Base-by-base conservation (phyloP, 30 jellyfish, hydroid and myxozoan species). In the Cassiopea xamachana region DNA sequence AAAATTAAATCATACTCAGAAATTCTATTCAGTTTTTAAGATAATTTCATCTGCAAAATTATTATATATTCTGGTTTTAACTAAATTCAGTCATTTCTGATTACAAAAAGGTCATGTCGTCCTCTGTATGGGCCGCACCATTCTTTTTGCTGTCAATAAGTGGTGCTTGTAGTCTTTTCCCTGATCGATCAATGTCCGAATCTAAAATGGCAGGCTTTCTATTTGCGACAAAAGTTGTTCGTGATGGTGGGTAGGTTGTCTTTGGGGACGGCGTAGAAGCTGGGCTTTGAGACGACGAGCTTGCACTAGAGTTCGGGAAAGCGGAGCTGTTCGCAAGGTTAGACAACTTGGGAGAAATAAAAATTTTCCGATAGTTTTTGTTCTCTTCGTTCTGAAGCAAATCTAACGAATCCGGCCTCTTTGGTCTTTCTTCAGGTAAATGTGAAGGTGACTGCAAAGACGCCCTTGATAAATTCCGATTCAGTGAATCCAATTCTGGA, bases 251-350 rank as follows among this genome's bases (percentile, higher is more conserved):
- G 7, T 75, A 77, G 60, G 13, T 87, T 12, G 94, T 87, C 86
- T 93, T 94, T 27, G 98, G 99, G 14, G 99, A 92, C 45, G 99
- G 99, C 73, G 99, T 95, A 16, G 99, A 95, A 1, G 98, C 98
- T 48, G 98, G 98, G 81, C 99, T 95, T 78, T 95, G 98, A 48
- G 99, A 92, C 55, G 99, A 95, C 13, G 99, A 95, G 72, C 97
- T 87, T 2, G 98, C 88, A 69, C 89, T 86, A 19, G 99, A 95
- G 88, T 91, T 92, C 44, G 98, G 92, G 79, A 91, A 95, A 43
- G 99, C 97, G 1, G 97, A 97, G 62, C 90, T 60, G 79, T 92
- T 69, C 58, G 88, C 77, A 44, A 84, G 62, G 51, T 69, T 83
- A 10, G 94, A 61, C 10, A 80, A 64, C 79, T 80, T 83, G 43